Evolutionary conservation across 2,113 vertebrate genomes (phyloP), one percentile per base, ranked within the genome.

Genomic region (Balaeniceps rex): DNA sequence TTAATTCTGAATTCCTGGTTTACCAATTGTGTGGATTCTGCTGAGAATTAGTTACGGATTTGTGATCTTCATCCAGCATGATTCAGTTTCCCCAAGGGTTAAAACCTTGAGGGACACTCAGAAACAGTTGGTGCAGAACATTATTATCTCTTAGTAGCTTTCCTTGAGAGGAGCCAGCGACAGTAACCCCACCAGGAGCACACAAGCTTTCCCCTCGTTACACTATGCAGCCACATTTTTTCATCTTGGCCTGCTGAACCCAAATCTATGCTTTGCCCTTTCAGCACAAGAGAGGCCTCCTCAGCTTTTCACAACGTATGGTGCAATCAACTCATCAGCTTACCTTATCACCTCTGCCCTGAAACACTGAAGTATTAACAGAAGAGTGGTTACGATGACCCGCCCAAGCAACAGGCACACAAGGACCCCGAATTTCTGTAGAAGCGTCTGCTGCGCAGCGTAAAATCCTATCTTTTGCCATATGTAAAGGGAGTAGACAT

Each of bases 371-470:
- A 36, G 33, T 10, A 22, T 15, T 36, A 64, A 26, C 49, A 65
- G 47, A 7, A 88, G 21, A 82, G 36, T 0, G 0, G 25, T 14
- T 29, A 14, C 3, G 1, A 16, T 8, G 33, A 57, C 24, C 28
- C 46, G 55, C 40, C 36, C 16, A 44, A 77, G n/a, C 19, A 36
- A 51, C 0, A 7, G 63, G 28, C 47, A 57, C 15, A 38, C 16
- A 72, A 64, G 29, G 34, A 84, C 14, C 10, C 23, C 4, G 2
- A 52, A 34, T 58, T 42, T 71, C 71, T 61, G 14, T 7, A 85
- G 66, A 57, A 69, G 49, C 24, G 71, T 21, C 31, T 82, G 24
- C 42, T 42, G 26, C 1, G 1, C 47, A 76, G 49, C 1, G 1
- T 11, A 61, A 88, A 65, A 3, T 4, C 16, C 28, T 12, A 19